Conservation (phyloP, 2,797 vertebrate species). For the Eleutherodactylus coqui region DNA sequence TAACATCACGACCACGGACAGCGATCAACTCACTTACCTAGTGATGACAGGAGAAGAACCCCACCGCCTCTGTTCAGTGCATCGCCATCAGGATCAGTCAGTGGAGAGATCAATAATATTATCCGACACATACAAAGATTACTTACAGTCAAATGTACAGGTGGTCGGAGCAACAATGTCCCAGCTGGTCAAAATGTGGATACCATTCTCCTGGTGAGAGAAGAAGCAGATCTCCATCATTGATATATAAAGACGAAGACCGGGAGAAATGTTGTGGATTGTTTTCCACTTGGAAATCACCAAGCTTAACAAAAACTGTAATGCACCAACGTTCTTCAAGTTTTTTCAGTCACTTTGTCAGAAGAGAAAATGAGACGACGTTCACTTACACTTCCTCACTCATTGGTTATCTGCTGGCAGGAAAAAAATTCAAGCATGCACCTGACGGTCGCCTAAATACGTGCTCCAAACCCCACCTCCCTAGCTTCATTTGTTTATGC, state of each 20-base stretch:
- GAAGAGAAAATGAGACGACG: too few relatives aligned
- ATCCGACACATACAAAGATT: neutral
- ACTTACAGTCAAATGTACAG: conserved; percentile 3
- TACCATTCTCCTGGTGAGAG: neutral
- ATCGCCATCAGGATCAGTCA: neutral
- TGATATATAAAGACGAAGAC: neutral
- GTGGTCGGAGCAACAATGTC: conserved; percentile 19
- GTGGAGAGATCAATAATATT: neutral
- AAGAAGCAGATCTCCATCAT: neutral
- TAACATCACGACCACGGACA: neutral
- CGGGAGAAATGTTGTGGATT: too few relatives aligned
- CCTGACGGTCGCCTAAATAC: too few relatives aligned
- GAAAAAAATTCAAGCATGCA: too few relatives aligned
- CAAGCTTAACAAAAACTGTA: too few relatives aligned
- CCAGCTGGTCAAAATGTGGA: conserved; percentile 14
- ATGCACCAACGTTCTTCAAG: too few relatives aligned
- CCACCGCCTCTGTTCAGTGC: neutral
- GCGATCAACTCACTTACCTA: neutral
- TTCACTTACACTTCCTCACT: too few relatives aligned
- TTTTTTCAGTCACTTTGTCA: too few relatives aligned
- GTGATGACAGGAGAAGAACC: neutral
- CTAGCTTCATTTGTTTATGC: too few relatives aligned
- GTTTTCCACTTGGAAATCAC: too few relatives aligned
- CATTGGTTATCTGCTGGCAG: too few relatives aligned
- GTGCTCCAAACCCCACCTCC: too few relatives aligned